Conservation (phyloP, 2,113 vertebrate species). For the Oncorhynchus masou region DNA sequence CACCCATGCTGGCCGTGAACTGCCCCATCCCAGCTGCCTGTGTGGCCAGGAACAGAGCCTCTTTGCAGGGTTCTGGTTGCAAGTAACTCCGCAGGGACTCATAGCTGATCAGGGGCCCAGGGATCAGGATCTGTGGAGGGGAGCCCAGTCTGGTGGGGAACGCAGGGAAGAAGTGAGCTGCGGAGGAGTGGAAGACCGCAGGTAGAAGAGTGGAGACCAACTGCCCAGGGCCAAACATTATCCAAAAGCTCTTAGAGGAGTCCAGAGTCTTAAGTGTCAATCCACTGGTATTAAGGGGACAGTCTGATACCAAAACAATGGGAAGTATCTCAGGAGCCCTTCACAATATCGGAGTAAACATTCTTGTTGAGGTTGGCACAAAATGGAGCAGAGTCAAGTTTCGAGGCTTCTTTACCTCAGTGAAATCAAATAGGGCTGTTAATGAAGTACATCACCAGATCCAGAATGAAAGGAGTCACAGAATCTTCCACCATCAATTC, state of each 20-base stretch:
- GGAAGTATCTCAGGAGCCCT: background rate
- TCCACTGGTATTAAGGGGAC: slow-evolving; percentile 24
- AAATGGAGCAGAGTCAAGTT: background rate
- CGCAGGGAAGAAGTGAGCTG: slow-evolving; percentile 70
- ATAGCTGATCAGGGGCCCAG: slow-evolving; percentile 76
- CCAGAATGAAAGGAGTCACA: background rate
- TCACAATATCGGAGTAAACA: background rate
- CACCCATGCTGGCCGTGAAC: slow-evolving; percentile 67
- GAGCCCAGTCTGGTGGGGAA: slow-evolving; percentile 68
- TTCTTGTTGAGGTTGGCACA: background rate
- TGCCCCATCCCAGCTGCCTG: slow-evolving; percentile 62
- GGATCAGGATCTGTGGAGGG: slow-evolving; percentile 70
- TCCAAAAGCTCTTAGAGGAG: slow-evolving; percentile 32
- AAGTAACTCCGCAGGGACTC: slow-evolving; percentile 75
- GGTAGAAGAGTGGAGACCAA: slow-evolving; percentile 71
- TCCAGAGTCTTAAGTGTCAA: slow-evolving; percentile 15
- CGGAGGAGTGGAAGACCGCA: slow-evolving; percentile 70
- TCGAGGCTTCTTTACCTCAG: background rate
- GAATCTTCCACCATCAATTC: background rate
- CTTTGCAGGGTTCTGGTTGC: slow-evolving; percentile 77
- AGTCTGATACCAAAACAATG: background rate
- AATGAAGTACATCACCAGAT: slow-evolving; percentile 28
- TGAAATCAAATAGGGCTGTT: background rate
- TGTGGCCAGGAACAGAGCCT: slow-evolving; percentile 71
- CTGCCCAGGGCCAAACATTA: slow-evolving; percentile 77